Base-by-base conservation (phyloP, 2,797 vertebrate species). In the Muraenolepis orangiensis region DNA sequence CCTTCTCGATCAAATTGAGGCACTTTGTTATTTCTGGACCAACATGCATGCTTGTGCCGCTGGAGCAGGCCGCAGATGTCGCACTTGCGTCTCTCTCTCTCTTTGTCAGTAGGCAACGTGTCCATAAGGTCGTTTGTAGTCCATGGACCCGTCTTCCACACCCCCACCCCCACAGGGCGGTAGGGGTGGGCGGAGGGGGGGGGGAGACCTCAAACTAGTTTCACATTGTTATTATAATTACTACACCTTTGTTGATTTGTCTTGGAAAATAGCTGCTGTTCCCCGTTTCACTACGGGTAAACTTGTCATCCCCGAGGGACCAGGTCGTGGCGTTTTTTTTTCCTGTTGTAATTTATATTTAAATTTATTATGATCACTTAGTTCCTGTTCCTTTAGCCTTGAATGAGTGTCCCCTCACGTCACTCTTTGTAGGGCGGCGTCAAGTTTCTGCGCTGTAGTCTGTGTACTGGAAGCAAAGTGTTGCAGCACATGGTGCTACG, bases 31-130 rank as follows among this genome's bases (percentile, higher is more conserved):
- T 90, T 90, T 90, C 92, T 83, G 88, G 91, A 89, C 64, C 29
- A 30, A 28, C 90, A 80, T n/a, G 91, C 89, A 78, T 85, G 90
- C 86, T 93, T 89, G 90, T 89, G 79, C 79, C 85, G 91, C 91
- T 78, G 81, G 92, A 93, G 78, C 87, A 87, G 88, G 84, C 81
- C 79, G 72, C 90, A 89, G 87, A 87, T 84, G 88, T 77, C 1
- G 75, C 76, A 28, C 0, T 29, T 18, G 64, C 29, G 26, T 66
- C 64, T 36, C 68, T 68, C 14, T 11, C 14, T 66, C 64, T 36
- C 68, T 68, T 16, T 11, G 82, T 68, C 77, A 72, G 20, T 70
- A 73, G 30, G 36, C 69, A 74, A 78, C 61, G 66, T 40, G 38
- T 69, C 70, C 5, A 26, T 74, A 51, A 28, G 18, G 66, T 77